phyloP scores from a whole-genome alignment of 2,113 vertebrate species.

The Elaphurus davidianus region DNA sequence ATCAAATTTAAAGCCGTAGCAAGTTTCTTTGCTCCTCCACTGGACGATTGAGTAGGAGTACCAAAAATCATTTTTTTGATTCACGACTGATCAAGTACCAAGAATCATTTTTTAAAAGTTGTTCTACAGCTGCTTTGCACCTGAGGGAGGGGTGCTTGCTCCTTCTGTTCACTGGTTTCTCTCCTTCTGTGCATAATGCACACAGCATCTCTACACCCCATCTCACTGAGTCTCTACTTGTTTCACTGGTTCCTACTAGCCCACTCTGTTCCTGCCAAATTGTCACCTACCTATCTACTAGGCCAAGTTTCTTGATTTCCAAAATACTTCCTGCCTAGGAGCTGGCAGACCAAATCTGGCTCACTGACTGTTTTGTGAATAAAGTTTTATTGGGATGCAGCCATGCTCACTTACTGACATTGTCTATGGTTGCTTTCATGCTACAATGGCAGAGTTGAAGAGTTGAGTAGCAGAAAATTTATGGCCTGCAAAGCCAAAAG shows the following conservation, averaged over 20 bases:
- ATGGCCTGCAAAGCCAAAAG: background rate
- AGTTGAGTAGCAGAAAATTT: background rate
- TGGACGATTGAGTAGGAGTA: background rate
- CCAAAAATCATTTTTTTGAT: background rate
- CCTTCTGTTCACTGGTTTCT: background rate
- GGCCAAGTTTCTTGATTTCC: background rate
- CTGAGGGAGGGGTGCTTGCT: background rate
- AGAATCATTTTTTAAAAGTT: background rate
- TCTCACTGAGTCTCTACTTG: background rate
- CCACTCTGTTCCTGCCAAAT: background rate
- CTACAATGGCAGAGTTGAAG: background rate
- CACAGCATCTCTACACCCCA: accelerated
- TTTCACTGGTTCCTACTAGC: background rate
- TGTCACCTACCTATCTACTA: background rate
- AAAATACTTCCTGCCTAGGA: background rate
- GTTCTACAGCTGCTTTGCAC: background rate
- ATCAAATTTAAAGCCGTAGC: background rate
- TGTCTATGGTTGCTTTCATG: background rate
- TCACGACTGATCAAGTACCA: background rate
- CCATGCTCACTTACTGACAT: background rate
- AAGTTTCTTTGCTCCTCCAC: background rate
- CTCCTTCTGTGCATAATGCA: background rate
- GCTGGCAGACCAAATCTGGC: background rate
- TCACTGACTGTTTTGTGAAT: background rate
- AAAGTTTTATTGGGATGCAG: background rate